Percentiles rank a stretch among this genome's conserved stretches.
phyloP scores from a whole-genome alignment of 2,113 vertebrate genomes.

The Bagarius yarrelli region DNA sequence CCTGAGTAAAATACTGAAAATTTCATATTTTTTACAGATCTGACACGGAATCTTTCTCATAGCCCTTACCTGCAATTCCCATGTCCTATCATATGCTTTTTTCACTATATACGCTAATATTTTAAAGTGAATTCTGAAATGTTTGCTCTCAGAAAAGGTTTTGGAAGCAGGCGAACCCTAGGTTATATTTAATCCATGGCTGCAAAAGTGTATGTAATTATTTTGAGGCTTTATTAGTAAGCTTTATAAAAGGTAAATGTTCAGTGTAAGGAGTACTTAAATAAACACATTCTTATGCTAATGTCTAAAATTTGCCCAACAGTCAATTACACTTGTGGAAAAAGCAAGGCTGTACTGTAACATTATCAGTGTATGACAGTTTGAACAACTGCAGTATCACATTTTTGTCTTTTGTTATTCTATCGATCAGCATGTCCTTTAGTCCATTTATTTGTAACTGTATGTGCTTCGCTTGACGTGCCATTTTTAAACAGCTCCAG shows the following conservation, averaged over 20 bases:
- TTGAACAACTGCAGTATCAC: background rate
- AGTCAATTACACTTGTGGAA: background rate
- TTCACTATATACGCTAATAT: background rate
- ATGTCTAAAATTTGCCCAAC: background rate
- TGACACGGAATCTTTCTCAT: background rate
- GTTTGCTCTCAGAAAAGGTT: background rate
- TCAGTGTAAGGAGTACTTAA: background rate
- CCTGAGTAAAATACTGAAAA: too few species aligned
- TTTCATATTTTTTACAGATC: background rate
- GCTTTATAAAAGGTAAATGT: background rate
- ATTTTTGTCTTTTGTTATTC: background rate
- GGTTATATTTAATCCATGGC: background rate
- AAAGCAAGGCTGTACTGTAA: background rate
- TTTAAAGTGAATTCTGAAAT: background rate
- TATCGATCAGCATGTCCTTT: background rate
- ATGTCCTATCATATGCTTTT: background rate
- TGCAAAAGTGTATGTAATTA: background rate
- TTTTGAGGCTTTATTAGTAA: background rate
- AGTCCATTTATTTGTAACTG: background rate
- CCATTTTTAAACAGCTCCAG: background rate
- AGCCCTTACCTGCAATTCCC: conserved; percentile 1
- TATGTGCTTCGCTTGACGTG: background rate
- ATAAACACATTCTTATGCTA: background rate
- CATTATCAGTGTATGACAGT: background rate
- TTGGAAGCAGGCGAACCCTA: background rate